Evolutionary conservation across 2,113 vertebrate genomes (phyloP), one percentile per base, ranked within the genome.

Genomic region (Phyllopteryx taeniolatus): DNA sequence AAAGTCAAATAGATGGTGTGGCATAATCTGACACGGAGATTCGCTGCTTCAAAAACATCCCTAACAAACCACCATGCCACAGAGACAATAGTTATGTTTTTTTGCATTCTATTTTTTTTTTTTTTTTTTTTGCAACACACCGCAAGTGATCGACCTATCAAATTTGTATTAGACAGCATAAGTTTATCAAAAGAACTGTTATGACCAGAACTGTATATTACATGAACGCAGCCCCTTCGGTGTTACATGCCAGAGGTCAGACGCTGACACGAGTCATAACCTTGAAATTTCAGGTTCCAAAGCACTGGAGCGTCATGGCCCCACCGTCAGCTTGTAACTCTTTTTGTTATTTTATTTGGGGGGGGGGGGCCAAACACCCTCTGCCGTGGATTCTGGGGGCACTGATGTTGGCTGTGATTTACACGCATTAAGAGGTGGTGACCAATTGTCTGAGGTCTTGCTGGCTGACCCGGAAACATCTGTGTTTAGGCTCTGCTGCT

Each of bases 1-100:
- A 94, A 94, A 93, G 92, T 94, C 92, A 93, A 93, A 93, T 93
- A 86, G 90, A 91, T 91, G 59, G 79, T 92, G 92, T 92, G 91
- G 92, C 90, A 93, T 93, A 93, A 92, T 94, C 91, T 92, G 92
- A 93, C 91, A 92, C 74, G 86, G 83, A 68, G 82, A 90, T 87
- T 86, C 87, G 83, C 86, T 68, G 88, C 89, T 91, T 92, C 87
- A 91, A 85, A 93, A 93, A 91, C 90, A 91, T 87, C 87, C 75
- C 82, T 88, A 91, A 91, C 88, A 92, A 92, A 88, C 87, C 86
- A 73, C 73, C 33, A 72, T 81, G 74, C 71, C 83, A 81, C 86
- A 85, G 76, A 85, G 76, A 84, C 79, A 76, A 70, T 61, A 69
- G 79, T 60, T 85, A 83, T 1, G 27, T 27, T 27, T 27, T 27